Conservation (phyloP, 92 coral and sea anemone species). For the Scolanthus callimorphus region DNA sequence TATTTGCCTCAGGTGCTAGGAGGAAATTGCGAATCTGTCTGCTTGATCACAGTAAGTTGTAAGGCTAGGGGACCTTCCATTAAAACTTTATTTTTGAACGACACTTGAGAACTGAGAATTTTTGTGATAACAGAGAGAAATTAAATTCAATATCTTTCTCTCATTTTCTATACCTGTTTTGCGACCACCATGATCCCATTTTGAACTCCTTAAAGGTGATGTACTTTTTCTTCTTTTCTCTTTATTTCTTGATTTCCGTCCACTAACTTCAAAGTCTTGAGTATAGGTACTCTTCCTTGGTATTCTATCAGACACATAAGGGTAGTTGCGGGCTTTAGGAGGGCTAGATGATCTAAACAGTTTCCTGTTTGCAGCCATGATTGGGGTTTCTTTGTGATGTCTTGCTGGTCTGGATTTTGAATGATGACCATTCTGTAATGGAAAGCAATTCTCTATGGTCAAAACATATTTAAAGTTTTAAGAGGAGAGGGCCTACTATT, state of each 20-base stretch:
- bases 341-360: slow-evolving; percentile 28
- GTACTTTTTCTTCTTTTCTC: slow-evolving; percentile 13
- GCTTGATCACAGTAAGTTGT: no score
- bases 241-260: slow-evolving; percentile 16
- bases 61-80: no score
- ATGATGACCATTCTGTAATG: slow-evolving; percentile 8
- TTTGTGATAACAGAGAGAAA: no score
- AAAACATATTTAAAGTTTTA: no score
- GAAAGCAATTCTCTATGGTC: no score
- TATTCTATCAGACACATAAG: slow-evolving; percentile 74
- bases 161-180: slow-evolving; percentile 28
- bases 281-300: slow-evolving; percentile 80
- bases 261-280: slow-evolving; percentile 54
- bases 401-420: slow-evolving; percentile 6
- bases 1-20: no score
- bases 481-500: no score
- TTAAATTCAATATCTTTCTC: no score
- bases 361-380: slow-evolving; percentile 71
- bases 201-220: slow-evolving; percentile 17
- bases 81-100: no score
- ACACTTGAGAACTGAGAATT: no score
- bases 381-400: slow-evolving; percentile 54
- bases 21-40: no score
- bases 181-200: slow-evolving; percentile 21
- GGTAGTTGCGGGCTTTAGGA: slow-evolving; percentile 15